These are phyloP conservation scores for Salvelinus namaycush DNA, from an alignment of 2,113 vertebrate genomes.

Conservation along the genomic window DNA sequence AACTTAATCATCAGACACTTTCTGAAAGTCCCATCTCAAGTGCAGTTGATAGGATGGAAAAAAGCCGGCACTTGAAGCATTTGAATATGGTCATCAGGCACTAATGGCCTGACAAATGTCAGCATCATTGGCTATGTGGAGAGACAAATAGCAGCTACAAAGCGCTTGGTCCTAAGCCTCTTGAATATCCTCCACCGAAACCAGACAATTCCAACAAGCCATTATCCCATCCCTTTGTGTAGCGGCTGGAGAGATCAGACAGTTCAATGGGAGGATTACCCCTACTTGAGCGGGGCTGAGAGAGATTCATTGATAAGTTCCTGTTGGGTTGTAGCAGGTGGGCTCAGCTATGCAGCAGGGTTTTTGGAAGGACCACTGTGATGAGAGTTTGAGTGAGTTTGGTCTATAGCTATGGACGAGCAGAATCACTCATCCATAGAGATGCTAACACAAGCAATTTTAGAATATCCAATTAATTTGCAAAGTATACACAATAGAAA, in stretches of 20 bases:
- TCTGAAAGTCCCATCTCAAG: conserved; percentile 45
- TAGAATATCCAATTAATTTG: too few relatives aligned
- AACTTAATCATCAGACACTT: conserved; percentile 20
- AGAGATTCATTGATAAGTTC: conserved; percentile 95
- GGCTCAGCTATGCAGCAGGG: conserved; percentile 62
- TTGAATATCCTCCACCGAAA: conserved; percentile 87
- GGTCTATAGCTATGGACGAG: too few relatives aligned
- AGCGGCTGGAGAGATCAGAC: conserved; percentile 81
- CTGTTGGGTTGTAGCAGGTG: conserved; percentile 83
- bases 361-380: too few relatives aligned
- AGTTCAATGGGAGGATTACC: conserved; percentile 91
- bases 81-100: conserved; percentile 41
- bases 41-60: conserved; percentile 19
- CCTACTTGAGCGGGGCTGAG: conserved; percentile 85
- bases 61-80: conserved; percentile 13
- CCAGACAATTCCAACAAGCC: conserved; percentile 82
- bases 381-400: too few relatives aligned
- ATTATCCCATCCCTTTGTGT: conserved; percentile 85
- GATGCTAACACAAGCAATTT: too few relatives aligned
- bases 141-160: conserved; percentile 76
- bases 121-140: conserved; percentile 82
- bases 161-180: conserved; percentile 82
- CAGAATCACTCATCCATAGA: too few relatives aligned
- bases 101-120: conserved; percentile 82
- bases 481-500: too few relatives aligned